phyloP scores from a whole-genome alignment of 2,113 vertebrate genomes.

The Malaclemys terrapin region DNA sequence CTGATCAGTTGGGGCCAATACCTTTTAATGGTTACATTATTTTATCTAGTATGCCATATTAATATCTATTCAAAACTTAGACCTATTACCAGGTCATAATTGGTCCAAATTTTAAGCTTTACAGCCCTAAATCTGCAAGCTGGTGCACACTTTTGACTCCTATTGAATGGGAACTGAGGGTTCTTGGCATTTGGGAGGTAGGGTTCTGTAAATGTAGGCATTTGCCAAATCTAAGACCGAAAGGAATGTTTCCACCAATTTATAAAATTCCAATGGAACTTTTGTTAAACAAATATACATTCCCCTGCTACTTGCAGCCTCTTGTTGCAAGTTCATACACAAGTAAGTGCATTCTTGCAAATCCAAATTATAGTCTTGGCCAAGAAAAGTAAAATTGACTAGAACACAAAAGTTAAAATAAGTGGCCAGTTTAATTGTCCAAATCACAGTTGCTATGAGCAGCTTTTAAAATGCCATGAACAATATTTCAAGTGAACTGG shows the following conservation, averaged over 20 bases:
- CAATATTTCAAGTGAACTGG: not conserved
- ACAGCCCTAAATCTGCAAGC: not conserved
- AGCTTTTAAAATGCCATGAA: not conserved
- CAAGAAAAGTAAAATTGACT: not conserved
- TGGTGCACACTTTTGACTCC: not conserved
- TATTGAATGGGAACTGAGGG: not conserved
- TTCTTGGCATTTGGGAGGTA: not conserved
- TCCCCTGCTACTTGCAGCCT: not conserved
- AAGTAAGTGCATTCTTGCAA: not conserved
- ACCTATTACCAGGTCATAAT: not conserved
- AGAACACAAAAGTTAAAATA: not conserved
- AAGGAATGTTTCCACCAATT: not conserved
- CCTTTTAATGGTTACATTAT: not conserved
- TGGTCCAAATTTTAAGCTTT: not conserved
- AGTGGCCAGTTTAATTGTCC: not conserved
- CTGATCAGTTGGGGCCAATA: not conserved
- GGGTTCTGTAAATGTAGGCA: not conserved
- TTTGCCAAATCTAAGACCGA: not conserved
- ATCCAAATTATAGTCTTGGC: not conserved
- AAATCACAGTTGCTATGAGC: not conserved
- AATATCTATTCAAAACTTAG: not conserved
- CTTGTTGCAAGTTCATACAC: not conserved
- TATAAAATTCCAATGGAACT: not conserved
- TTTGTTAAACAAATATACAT: accelerated
- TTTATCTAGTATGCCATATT: not conserved